Evolutionary conservation across 2,888 invertebrate genomes (phyloP).

Genomic region (Harpagoxenus sublaevis): DNA sequence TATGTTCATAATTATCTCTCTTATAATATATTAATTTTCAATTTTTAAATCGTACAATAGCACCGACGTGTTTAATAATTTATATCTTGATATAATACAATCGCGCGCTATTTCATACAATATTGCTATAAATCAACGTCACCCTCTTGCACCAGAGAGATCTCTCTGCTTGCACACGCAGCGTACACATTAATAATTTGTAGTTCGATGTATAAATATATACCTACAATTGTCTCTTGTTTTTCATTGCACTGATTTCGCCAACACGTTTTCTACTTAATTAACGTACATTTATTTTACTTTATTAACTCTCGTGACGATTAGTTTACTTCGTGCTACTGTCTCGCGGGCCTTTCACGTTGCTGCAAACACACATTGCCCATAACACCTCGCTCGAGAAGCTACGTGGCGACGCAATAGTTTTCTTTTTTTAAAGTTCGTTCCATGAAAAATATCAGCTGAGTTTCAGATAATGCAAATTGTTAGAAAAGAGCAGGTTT

Average conservation of each 20-base stretch:
- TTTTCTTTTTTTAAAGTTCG: slow-evolving; percentile 1
- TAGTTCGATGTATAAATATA: neutral
- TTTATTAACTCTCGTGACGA: neutral
- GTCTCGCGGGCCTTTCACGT: neutral
- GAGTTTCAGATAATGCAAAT: neutral
- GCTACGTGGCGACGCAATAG: neutral
- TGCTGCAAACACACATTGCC: neutral
- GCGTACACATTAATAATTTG: neutral
- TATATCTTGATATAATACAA: neutral
- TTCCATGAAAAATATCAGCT: neutral
- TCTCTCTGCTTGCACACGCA: neutral
- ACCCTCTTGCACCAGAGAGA: neutral
- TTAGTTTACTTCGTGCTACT: neutral
- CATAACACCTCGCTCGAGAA: neutral
- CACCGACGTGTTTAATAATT: neutral
- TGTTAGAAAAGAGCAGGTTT: slow-evolving; percentile 11
- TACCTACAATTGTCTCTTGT: neutral
- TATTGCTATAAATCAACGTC: neutral
- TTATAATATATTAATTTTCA: neutral
- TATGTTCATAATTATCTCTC: neutral
- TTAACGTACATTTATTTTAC: neutral
- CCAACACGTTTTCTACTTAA: neutral
- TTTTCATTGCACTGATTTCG: neutral
- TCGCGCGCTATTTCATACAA: neutral
- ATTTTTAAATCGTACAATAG: neutral